These are phyloP conservation scores for Sericinus montela DNA, from an alignment of 2,888 invertebrate species.

Conservation along the genomic window DNA sequence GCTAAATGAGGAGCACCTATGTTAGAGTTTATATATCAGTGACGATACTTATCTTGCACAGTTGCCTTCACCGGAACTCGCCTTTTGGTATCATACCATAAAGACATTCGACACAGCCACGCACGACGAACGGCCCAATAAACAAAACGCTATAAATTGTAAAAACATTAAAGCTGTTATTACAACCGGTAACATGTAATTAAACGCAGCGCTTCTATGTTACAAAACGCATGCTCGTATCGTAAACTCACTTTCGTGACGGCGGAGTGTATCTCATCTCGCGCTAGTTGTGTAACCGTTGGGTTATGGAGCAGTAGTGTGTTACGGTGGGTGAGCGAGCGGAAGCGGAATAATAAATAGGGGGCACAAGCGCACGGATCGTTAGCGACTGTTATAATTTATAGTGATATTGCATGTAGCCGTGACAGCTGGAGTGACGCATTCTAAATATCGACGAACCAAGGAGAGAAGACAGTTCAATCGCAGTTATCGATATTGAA, in stretches of 20 bases:
- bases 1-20: no score
- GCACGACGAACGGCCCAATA: not conserved
- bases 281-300: conserved; percentile 5
- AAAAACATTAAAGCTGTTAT: not conserved
- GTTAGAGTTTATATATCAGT: no score
- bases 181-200: not conserved
- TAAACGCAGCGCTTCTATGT: not conserved
- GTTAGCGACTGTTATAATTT: not conserved
- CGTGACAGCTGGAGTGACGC: no score
- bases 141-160: not conserved
- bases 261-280: conserved; percentile 2
- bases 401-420: no score
- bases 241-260: conserved; percentile 12
- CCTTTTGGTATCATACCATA: no score
- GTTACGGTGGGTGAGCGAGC: not conserved
- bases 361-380: not conserved
- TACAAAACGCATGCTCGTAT: not conserved
- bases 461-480: no score
- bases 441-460: no score
- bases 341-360: not conserved
- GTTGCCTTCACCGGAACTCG: no score
- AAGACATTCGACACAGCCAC: not conserved
- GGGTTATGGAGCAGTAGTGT: not conserved
- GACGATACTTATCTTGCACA: no score
- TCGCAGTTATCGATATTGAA: no score